Evolutionary conservation across 2,797 vertebrate species (phyloP).

Genomic region (Phrynocephalus forsythii): DNA sequence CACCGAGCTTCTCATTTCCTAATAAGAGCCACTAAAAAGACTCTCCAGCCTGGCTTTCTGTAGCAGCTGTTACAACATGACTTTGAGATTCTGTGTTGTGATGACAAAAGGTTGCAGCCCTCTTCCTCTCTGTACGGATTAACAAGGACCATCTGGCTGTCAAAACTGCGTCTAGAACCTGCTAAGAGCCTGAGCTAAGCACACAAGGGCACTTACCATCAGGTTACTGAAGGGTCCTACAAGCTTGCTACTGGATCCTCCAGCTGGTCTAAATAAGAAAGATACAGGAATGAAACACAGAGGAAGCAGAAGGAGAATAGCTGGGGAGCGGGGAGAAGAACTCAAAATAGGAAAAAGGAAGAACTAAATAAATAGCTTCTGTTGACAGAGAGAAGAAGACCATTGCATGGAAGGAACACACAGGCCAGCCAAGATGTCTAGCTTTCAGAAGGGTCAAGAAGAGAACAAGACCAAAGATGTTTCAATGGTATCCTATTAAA

Average conservation of each 20-base stretch:
- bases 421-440: constrained; percentile 37
- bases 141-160: not conserved
- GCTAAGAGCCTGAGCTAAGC: constrained; percentile 77
- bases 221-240: constrained; percentile 80
- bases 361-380: constrained; percentile 49
- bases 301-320: constrained; percentile 77
- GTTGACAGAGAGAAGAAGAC: constrained; percentile 46
- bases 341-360: constrained; percentile 66
- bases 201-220: constrained; percentile 81
- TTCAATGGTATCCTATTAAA: not conserved
- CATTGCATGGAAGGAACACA: constrained; percentile 61
- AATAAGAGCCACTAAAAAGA: not conserved
- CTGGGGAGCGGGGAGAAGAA: constrained; percentile 54
- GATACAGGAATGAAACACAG: constrained; percentile 81
- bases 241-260: constrained; percentile 79
- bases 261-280: constrained; percentile 82
- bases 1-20: not conserved
- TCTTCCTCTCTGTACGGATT: not conserved
- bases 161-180: constrained; percentile 50
- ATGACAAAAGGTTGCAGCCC: not conserved
- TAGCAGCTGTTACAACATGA: not conserved
- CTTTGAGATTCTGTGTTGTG: not conserved
- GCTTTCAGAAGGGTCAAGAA: not conserved
- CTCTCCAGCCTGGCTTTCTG: not conserved
- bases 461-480: not conserved